Percentiles rank a stretch among this genome's conserved stretches.
Evolutionary conservation across 2,113 vertebrate genomes (phyloP).

Genomic region (Nansenia antarctica): DNA sequence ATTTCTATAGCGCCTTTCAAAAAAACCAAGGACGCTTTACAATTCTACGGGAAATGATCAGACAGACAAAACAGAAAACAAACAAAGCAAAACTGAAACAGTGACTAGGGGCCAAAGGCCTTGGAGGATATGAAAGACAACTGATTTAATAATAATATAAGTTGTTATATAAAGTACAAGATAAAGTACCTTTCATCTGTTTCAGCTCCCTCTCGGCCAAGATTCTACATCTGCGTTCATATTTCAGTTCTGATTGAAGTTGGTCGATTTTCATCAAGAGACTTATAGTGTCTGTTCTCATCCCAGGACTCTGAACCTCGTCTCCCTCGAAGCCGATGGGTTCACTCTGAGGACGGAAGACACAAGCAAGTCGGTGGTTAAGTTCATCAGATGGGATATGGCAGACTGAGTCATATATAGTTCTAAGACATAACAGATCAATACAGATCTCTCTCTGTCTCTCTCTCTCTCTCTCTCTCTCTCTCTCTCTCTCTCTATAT

Average conservation of each 20-base stretch:
- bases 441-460: not conserved
- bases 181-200: slow-evolving; percentile 67
- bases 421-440: too few species aligned
- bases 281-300: slow-evolving; percentile 73
- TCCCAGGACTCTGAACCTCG: slow-evolving; percentile 49
- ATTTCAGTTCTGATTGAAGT: slow-evolving; percentile 72
- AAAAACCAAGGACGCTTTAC: too few species aligned
- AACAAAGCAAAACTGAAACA: too few species aligned
- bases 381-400: not conserved
- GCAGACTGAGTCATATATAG: not conserved
- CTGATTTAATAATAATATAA: too few species aligned
- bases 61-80: too few species aligned
- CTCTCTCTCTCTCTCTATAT: too few species aligned
- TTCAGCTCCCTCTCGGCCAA: slow-evolving; percentile 69
- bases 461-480: too few species aligned
- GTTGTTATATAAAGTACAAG: too few species aligned
- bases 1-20: too few species aligned
- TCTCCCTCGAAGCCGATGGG: slow-evolving; percentile 63
- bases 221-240: slow-evolving; percentile 70
- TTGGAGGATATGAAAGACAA: too few species aligned
- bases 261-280: slow-evolving; percentile 76
- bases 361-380: not conserved
- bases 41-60: too few species aligned
- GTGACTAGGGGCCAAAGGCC: too few species aligned
- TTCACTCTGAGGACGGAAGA: slow-evolving; percentile 47